Evolutionary conservation across 2,888 invertebrate species (phyloP).

Genomic region (Nymphalis polychloros): DNA sequence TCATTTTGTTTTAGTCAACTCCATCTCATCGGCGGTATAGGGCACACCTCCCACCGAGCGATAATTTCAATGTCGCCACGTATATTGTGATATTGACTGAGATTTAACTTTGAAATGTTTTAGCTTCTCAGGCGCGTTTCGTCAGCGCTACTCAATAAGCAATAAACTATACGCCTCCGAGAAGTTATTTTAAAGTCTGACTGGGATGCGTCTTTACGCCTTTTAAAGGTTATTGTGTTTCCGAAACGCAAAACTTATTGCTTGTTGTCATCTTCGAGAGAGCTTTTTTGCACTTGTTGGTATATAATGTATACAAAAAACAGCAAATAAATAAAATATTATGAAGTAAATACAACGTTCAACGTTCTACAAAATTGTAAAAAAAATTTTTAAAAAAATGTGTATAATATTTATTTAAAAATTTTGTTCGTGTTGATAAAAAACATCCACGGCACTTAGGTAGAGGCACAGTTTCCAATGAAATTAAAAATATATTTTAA

Average conservation of each 20-base stretch:
- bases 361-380: no score
- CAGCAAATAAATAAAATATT: neutral
- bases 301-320: conserved; percentile 19
- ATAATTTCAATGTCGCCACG: conserved; percentile 78
- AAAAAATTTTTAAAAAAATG: no score
- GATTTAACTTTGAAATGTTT: conserved; percentile 75
- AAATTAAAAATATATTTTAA: conserved; percentile 25
- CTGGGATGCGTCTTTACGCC: conserved; percentile 76
- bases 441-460: conserved; percentile 1
- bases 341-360: neutral
- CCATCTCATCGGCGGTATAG: conserved; percentile 55
- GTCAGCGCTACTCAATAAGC: conserved; percentile 80
- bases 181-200: conserved; percentile 76
- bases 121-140: conserved; percentile 74
- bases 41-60: conserved; percentile 76
- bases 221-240: conserved; percentile 81
- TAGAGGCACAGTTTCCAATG: conserved; percentile 9
- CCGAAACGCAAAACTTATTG: conserved; percentile 62
- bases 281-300: conserved; percentile 25
- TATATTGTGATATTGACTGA: conserved; percentile 78
- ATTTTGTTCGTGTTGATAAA: neutral
- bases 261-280: conserved; percentile 29
- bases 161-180: conserved; percentile 80
- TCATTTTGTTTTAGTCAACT: conserved; percentile 73
- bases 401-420: no score